These are phyloP conservation scores for human (Homo sapiens) DNA, from an alignment of 2,113 vertebrate genomes.

Conservation along the genomic window DNA sequence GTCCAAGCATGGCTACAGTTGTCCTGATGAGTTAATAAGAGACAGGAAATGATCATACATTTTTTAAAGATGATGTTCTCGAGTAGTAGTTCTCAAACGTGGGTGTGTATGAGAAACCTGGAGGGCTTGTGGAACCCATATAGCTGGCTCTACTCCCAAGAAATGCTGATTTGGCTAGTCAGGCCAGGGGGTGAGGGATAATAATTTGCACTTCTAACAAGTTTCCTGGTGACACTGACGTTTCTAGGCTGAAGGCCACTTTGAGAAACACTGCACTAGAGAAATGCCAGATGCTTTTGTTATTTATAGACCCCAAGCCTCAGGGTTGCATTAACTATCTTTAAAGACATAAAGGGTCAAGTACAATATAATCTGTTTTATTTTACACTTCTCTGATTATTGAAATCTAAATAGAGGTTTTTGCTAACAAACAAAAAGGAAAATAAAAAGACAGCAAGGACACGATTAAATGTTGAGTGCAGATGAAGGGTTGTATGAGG, in stretches of 20 bases:
- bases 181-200: neutral
- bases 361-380: conserved; percentile 19
- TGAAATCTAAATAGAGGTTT: neutral
- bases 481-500: neutral
- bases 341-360: neutral
- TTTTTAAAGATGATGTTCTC: neutral
- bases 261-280: neutral
- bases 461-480: neutral
- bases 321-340: neutral
- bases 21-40: neutral
- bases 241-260: neutral
- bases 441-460: neutral
- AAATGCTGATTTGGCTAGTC: neutral
- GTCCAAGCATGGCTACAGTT: neutral
- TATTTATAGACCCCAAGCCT: neutral
- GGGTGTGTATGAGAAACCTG: neutral
- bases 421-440: neutral
- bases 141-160: neutral
- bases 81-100: neutral
- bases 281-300: neutral
- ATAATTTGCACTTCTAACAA: neutral
- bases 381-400: conserved; percentile 2
- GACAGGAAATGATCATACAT: neutral
- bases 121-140: neutral
- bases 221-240: neutral